Percentiles rank a stretch among this genome's conserved stretches.
Conservation (phyloP, 1,140 invertebrate species). For the Stenopsyche tienmushanensis region DNA sequence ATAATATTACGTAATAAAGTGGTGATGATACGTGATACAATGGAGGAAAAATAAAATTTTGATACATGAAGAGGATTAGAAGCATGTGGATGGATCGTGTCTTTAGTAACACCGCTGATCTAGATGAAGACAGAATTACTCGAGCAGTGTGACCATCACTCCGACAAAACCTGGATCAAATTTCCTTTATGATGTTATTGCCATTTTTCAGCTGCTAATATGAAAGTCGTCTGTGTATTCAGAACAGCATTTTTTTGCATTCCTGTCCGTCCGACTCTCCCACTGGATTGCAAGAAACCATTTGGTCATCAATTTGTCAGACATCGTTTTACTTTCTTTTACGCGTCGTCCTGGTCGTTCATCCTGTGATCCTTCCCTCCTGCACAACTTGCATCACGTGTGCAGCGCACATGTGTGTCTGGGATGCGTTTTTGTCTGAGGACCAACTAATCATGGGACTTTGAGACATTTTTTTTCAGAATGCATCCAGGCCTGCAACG, state of each 20-base stretch:
- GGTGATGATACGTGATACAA: constrained; percentile 23
- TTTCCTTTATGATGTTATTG: no score
- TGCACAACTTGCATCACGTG: constrained; percentile 27
- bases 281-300: no score
- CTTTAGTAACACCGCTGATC: no score
- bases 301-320: constrained; percentile 7
- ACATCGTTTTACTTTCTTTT: constrained; percentile 1
- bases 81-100: no score
- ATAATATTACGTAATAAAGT: constrained; percentile 18
- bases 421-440: constrained; percentile 27
- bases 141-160: no score
- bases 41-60: background rate
- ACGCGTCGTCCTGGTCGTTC: constrained; percentile 16
- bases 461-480: constrained; percentile 14
- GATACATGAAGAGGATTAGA: no score
- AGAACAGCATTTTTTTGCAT: background rate
- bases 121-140: no score
- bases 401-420: constrained; percentile 31
- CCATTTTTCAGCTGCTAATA: no score
- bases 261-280: background rate
- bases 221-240: no score
- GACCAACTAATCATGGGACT: constrained; percentile 24
- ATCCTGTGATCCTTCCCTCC: constrained; percentile 6
- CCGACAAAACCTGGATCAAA: no score
- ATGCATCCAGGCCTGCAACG: constrained; percentile 16